These are phyloP conservation scores for Bellardia bayeri DNA, from an alignment of 2,888 invertebrate genomes.

Conservation along the genomic window DNA sequence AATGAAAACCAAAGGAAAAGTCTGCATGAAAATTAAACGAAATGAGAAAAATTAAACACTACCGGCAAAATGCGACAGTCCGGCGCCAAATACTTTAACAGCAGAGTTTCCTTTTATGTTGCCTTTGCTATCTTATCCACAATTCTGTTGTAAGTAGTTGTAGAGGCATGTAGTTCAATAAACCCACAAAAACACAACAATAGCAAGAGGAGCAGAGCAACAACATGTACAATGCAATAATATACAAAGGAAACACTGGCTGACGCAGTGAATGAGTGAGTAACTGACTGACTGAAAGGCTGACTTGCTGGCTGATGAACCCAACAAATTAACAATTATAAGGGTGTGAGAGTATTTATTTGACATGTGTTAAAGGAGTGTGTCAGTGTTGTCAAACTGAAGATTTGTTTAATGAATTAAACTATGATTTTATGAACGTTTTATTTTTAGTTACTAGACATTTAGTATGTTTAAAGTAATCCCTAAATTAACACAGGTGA, in stretches of 20 bases:
- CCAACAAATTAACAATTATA: slow-evolving; percentile 18
- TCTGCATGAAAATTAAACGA: slow-evolving; percentile 56
- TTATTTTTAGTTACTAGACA: too few species aligned
- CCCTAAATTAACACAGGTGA: too few species aligned
- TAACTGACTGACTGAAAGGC: slow-evolving; percentile 43
- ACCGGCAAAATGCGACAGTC: slow-evolving; percentile 72
- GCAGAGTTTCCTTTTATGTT: slow-evolving; percentile 67
- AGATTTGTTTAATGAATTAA: background rate
- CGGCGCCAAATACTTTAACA: slow-evolving; percentile 72
- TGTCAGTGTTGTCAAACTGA: slow-evolving; percentile 50
- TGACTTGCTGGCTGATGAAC: slow-evolving; percentile 43
- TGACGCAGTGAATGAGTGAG: slow-evolving; percentile 20
- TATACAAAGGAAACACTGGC: slow-evolving; percentile 54
- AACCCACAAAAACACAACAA: slow-evolving; percentile 58
- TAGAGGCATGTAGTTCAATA: slow-evolving; percentile 63
- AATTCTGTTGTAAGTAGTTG: slow-evolving; percentile 1
- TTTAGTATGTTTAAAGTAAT: too few species aligned
- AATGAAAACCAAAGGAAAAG: slow-evolving; percentile 48
- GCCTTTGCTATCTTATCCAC: slow-evolving; percentile 39
- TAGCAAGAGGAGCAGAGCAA: slow-evolving; percentile 27
- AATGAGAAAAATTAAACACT: slow-evolving; percentile 61
- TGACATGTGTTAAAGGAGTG: slow-evolving; percentile 67
- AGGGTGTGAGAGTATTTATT: slow-evolving; percentile 60
- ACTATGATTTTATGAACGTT: too few species aligned
- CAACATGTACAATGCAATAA: slow-evolving; percentile 9